Percentiles rank a stretch among this genome's conserved stretches.
phyloP scores from a whole-genome alignment of 2,797 vertebrate species.

The Pseudotriccus pelzelni region DNA sequence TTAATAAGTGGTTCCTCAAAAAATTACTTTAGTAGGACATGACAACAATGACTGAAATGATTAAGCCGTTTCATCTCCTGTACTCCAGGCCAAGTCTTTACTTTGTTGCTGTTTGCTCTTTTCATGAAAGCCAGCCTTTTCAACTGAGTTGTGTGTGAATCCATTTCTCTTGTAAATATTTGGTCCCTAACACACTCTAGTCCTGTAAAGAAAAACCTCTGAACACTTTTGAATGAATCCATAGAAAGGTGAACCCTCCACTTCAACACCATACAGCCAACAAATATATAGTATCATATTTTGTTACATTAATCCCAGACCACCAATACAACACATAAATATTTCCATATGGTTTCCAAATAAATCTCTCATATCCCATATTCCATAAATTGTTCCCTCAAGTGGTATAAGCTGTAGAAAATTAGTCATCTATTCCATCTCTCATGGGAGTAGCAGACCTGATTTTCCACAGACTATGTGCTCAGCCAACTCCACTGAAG shows the following conservation, averaged over 20 bases:
- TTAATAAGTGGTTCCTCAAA: neutral
- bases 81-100: neutral
- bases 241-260: neutral
- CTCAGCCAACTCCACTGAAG: neutral
- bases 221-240: neutral
- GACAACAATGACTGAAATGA: neutral
- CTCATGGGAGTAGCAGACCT: neutral
- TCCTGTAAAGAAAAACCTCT: neutral
- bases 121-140: neutral
- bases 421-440: neutral
- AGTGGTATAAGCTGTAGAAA: neutral
- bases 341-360: slow-evolving; percentile 32
- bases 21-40: neutral
- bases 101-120: neutral
- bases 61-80: neutral
- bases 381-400: neutral
- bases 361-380: neutral
- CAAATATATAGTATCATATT: neutral
- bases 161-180: neutral
- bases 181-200: neutral
- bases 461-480: neutral
- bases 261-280: neutral
- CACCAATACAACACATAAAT: neutral
- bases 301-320: slow-evolving; percentile 12
- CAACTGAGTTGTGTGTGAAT: neutral